Evolutionary conservation across 2,888 invertebrate species (phyloP).

Genomic region (Saturnia japonica): DNA sequence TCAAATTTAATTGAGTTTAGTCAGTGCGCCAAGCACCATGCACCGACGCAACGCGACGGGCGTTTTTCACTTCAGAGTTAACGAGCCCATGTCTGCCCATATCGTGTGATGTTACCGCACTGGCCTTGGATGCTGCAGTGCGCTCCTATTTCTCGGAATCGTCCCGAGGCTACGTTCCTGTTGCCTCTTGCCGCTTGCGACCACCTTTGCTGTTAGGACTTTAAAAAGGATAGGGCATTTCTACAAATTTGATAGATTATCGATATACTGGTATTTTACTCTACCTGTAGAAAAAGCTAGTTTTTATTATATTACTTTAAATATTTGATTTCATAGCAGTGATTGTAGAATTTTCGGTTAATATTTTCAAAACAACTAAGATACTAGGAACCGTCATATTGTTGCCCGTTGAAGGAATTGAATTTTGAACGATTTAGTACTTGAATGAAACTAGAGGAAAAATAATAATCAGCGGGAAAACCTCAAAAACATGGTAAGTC

Average conservation of each 20-base stretch:
- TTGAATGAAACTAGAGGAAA: too few species aligned
- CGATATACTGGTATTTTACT: slow-evolving; percentile 20
- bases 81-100: slow-evolving; percentile 61
- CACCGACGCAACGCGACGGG: neutral
- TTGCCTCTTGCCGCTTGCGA: slow-evolving; percentile 48
- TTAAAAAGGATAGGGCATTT: slow-evolving; percentile 24
- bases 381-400: too few species aligned
- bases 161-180: slow-evolving; percentile 44
- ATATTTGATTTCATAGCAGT: too few species aligned
- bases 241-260: slow-evolving; percentile 15
- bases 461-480: too few species aligned
- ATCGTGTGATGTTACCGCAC: slow-evolving; percentile 74
- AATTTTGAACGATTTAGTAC: too few species aligned
- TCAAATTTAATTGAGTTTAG: slow-evolving; percentile 12
- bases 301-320: too few species aligned
- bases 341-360: neutral
- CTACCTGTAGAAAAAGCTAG: neutral
- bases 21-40: slow-evolving; percentile 13
- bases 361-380: neutral
- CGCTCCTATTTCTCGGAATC: slow-evolving; percentile 71
- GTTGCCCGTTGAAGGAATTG: too few species aligned
- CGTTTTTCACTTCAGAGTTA: slow-evolving; percentile 71
- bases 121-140: slow-evolving; percentile 64
- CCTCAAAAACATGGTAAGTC: too few species aligned
- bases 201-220: slow-evolving; percentile 55